Conservation (phyloP, 1,140 invertebrate genomes). For the Drosophila parvula region DNA sequence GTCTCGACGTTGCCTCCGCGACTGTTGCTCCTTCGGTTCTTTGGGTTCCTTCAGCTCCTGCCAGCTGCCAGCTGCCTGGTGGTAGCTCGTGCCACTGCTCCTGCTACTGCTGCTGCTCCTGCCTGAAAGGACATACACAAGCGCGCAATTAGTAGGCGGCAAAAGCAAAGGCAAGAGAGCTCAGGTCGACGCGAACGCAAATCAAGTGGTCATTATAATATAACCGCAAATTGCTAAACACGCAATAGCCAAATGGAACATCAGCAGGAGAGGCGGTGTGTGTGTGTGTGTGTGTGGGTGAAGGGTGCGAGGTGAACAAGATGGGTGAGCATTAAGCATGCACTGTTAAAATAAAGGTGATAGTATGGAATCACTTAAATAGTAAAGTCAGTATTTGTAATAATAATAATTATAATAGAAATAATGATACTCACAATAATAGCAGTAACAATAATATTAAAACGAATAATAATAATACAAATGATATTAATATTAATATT, state of each 20-base stretch:
- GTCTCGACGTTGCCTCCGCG: slow-evolving; percentile 68
- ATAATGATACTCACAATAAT: no score
- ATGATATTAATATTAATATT: no score
- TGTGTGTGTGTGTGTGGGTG: not conserved
- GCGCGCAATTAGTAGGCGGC: slow-evolving; percentile 51
- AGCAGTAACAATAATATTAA: no score
- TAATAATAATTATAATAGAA: no score
- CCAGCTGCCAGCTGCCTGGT: not conserved
- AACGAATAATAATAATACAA: no score
- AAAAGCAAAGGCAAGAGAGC: slow-evolving; percentile 33
- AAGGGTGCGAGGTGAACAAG: slow-evolving; percentile 1
- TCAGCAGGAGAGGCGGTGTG: not conserved
- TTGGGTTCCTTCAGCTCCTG: slow-evolving; percentile 8
- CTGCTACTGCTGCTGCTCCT: slow-evolving; percentile 14
- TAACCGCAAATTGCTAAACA: slow-evolving; percentile 79
- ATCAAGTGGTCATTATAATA: slow-evolving; percentile 81
- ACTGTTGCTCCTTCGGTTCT: slow-evolving; percentile 52
- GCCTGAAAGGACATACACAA: slow-evolving; percentile 47
- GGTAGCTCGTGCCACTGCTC: slow-evolving; percentile 13
- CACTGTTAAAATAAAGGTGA: slow-evolving; percentile 4
- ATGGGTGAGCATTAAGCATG: slow-evolving; percentile 9
- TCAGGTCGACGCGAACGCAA: slow-evolving; percentile 59
- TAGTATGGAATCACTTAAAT: not conserved
- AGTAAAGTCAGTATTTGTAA: not conserved
- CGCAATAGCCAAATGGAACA: slow-evolving; percentile 58